These are phyloP conservation scores for Cerastis leucographa DNA, from an alignment of 2,888 invertebrate species.

Conservation along the genomic window DNA sequence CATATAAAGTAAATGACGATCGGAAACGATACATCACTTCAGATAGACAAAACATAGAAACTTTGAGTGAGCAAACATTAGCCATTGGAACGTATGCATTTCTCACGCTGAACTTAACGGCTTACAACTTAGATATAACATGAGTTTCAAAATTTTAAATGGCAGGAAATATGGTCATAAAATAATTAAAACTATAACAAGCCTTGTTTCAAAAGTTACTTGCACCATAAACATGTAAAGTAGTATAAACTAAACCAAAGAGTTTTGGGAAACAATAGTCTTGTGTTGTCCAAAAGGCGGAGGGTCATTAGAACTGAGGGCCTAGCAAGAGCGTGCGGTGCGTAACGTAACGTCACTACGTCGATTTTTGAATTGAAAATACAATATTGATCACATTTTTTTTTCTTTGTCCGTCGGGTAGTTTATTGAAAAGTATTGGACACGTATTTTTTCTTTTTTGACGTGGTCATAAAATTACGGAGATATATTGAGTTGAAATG, in stretches of 20 bases:
- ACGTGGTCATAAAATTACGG: no score
- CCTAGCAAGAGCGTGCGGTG: no score
- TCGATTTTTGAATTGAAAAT: no score
- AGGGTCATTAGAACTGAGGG: neutral
- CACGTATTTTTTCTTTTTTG: no score
- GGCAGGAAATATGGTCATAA: constrained; percentile 19
- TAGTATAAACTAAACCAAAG: constrained; percentile 12
- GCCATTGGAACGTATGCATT: constrained; percentile 13
- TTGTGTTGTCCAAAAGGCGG: neutral
- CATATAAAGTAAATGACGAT: constrained; percentile 34
- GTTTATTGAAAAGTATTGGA: no score
- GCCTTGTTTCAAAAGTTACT: neutral
- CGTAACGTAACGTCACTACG: no score
- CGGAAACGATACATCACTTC: constrained; percentile 49
- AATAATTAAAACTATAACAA: constrained; percentile 6
- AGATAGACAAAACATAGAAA: constrained; percentile 23
- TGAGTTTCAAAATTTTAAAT: neutral
- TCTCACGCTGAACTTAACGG: constrained; percentile 33
- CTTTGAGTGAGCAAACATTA: constrained; percentile 21
- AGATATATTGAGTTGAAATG: no score
- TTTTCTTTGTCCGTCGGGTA: no score
- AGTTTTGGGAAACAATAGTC: constrained; percentile 28
- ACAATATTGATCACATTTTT: no score
- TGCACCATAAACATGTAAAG: constrained; percentile 15
- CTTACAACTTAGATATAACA: neutral